These are phyloP conservation scores for Acanthosepion lycidas DNA, from an alignment of 2,888 invertebrate species.

Conservation along the genomic window DNA sequence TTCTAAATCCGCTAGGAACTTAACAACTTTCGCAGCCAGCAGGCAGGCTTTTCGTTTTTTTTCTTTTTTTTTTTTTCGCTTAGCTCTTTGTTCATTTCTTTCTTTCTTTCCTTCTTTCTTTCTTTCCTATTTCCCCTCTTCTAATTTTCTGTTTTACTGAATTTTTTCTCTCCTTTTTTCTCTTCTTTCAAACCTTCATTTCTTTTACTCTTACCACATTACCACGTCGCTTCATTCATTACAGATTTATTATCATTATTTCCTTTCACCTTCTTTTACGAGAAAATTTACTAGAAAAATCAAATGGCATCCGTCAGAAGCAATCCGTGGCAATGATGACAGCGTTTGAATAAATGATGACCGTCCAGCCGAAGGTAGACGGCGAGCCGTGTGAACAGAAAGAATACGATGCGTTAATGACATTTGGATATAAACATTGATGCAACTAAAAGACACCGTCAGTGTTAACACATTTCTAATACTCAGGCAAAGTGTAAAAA, in stretches of 20 bases:
- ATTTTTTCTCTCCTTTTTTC: background rate
- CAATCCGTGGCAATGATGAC: background rate
- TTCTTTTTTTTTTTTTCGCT: no score
- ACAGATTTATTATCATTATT: background rate
- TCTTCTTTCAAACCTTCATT: background rate
- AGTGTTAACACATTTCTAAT: background rate
- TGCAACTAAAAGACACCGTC: background rate
- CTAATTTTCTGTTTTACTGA: background rate
- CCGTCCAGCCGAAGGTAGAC: background rate
- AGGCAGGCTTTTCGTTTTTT: no score
- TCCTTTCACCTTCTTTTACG: background rate
- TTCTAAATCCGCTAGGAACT: no score
- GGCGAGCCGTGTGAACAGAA: background rate
- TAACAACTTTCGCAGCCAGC: no score
- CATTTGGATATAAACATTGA: background rate
- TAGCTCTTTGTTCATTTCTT: background rate
- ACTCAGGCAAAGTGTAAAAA: background rate
- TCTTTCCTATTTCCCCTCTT: background rate
- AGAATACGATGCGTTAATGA: background rate
- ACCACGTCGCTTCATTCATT: no score
- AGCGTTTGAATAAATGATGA: slow-evolving; percentile 33
- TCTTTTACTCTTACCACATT: background rate
- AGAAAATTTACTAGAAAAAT: background rate
- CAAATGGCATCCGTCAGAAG: background rate
- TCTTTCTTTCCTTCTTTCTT: background rate